phyloP scores from a whole-genome alignment of 2,888 invertebrate species.

The Scaptomyza cyrtandrae region DNA sequence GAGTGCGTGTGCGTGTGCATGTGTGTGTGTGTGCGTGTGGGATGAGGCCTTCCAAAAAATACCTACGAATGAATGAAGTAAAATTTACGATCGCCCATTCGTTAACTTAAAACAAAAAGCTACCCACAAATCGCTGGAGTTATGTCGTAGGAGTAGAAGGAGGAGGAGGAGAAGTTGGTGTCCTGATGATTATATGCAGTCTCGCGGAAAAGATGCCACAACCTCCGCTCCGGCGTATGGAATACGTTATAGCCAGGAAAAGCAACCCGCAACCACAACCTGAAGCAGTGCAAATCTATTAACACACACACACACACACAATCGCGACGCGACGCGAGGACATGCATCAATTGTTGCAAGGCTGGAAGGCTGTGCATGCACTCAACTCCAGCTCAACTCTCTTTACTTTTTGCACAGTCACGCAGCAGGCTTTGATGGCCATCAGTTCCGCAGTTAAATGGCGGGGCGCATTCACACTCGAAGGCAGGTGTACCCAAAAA shows the following conservation, averaged over 20 bases:
- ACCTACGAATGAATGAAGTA: constrained; percentile 66
- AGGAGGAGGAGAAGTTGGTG: constrained; percentile 9
- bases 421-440: constrained; percentile 30
- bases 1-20: not conserved
- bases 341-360: constrained; percentile 53
- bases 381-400: constrained; percentile 33
- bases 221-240: constrained; percentile 25
- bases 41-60: constrained; percentile 17
- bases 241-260: constrained; percentile 32
- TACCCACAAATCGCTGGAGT: constrained; percentile 9
- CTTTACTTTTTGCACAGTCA: constrained; percentile 17
- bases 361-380: constrained; percentile 54
- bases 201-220: constrained; percentile 51
- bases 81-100: constrained; percentile 71
- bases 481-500: constrained; percentile 34
- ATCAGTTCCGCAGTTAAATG: constrained; percentile 18
- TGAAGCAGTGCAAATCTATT: constrained; percentile 66
- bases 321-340: too few species aligned
- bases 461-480: not conserved
- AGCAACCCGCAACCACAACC: not conserved
- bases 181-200: constrained; percentile 69
- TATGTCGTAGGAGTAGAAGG: constrained; percentile 16
- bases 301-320: constrained; percentile 32
- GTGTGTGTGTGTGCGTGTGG: constrained; percentile 2
- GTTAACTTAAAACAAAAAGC: constrained; percentile 62